phyloP scores from a whole-genome alignment of 2,797 vertebrate species.

The Lates japonicus region DNA sequence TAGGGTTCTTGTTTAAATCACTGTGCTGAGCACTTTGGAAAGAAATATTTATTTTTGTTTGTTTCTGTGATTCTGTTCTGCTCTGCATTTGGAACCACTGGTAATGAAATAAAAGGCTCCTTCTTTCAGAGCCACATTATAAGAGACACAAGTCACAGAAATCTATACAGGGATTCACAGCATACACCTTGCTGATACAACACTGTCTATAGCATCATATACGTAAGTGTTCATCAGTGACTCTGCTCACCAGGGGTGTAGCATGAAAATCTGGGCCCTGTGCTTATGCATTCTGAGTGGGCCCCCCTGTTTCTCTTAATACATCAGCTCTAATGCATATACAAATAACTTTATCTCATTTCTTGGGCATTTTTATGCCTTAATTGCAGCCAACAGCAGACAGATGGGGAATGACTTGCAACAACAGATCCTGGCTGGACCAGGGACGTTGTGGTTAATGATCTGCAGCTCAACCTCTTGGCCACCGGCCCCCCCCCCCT shows the following conservation, averaged over 20 bases:
- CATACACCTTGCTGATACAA: background rate
- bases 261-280: rapidly evolving
- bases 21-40: conserved; percentile 3
- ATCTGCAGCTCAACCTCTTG: background rate
- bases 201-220: background rate
- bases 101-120: conserved; percentile 17
- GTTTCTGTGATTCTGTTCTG: background rate
- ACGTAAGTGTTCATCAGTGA: background rate
- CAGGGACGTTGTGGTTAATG: background rate
- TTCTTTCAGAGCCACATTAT: background rate
- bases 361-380: background rate
- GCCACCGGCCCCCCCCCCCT: background rate
- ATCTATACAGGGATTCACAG: background rate
- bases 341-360: background rate
- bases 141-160: background rate
- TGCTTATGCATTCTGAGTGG: background rate
- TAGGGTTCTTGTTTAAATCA: conserved; percentile 7
- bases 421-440: conserved; percentile 8
- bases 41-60: conserved; percentile 21
- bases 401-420: conserved; percentile 4
- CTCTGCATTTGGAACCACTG: background rate
- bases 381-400: background rate
- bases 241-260: background rate
- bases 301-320: background rate
- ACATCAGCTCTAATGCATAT: background rate